Conservation (phyloP, 2,888 invertebrate species). For the Orthosia incerta region DNA sequence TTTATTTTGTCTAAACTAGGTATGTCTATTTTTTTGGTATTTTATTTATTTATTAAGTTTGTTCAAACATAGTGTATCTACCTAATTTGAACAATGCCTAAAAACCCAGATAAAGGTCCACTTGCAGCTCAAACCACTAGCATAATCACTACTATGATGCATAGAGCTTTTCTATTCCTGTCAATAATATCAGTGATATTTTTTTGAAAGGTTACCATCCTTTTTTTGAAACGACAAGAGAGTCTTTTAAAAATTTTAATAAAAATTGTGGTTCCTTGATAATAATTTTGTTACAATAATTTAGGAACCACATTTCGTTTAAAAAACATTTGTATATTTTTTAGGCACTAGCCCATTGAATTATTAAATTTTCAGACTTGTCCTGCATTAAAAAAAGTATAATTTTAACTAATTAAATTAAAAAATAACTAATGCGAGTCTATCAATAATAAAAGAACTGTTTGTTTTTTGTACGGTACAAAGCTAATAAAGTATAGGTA, state of each 20-base stretch:
- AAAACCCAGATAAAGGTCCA: not conserved
- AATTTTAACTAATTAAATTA: no score
- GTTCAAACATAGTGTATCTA: not conserved
- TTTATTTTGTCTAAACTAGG: conserved; percentile 38
- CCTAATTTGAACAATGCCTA: not conserved
- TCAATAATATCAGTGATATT: not conserved
- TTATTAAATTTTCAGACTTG: not conserved
- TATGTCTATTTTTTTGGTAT: conserved; percentile 36
- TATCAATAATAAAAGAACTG: not conserved
- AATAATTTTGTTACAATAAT: not conserved
- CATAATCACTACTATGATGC: no score
- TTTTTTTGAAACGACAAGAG: not conserved
- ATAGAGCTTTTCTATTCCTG: not conserved
- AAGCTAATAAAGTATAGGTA: not conserved
- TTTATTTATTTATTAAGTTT: not conserved
- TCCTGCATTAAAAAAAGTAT: not conserved
- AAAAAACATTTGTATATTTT: not conserved
- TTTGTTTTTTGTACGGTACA: not conserved
- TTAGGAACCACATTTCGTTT: not conserved
- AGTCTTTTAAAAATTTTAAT: no score
- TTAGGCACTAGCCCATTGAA: not conserved
- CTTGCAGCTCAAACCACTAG: not conserved
- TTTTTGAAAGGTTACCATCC: no score
- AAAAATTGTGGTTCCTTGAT: not conserved
- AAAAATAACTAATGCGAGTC: no score